Conservation (phyloP, 1,140 invertebrate species). For the Camponotus vicinus region DNA sequence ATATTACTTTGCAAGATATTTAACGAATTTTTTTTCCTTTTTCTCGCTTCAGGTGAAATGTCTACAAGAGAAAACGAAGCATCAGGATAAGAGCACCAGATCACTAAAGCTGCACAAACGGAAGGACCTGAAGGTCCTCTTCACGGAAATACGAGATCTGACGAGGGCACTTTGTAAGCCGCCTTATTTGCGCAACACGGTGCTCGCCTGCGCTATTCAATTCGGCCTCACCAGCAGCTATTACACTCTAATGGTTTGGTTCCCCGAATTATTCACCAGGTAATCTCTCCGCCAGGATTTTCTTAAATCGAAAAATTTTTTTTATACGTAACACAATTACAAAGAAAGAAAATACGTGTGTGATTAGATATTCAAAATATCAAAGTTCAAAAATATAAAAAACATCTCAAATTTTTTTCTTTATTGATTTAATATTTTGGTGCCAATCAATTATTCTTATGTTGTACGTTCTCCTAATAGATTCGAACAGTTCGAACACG, state of each 20-base stretch:
- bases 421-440: conserved; percentile 1
- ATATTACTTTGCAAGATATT: not conserved
- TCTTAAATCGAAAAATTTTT: not conserved
- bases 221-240: conserved; percentile 92
- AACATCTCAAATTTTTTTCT: not conserved
- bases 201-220: conserved; percentile 91
- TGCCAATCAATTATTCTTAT: not conserved
- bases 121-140: conserved; percentile 89
- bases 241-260: conserved; percentile 94
- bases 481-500: conserved; percentile 90
- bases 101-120: conserved; percentile 87
- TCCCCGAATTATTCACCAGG: conserved; percentile 91
- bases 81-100: conserved; percentile 83
- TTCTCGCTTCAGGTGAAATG: conserved; percentile 87
- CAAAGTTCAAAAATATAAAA: not conserved
- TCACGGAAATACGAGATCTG: conserved; percentile 89
- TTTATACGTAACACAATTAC: not conserved
- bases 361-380: not conserved
- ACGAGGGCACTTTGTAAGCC: conserved; percentile 90
- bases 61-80: conserved; percentile 88
- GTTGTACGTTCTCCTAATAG: conserved; percentile 78
- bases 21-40: not conserved
- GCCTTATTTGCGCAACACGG: conserved; percentile 90
- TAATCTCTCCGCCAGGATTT: conserved; percentile 35
- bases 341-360: not conserved